Evolutionary conservation across 1,140 invertebrate species (phyloP).

Genomic region (Dufourea novaeangliae): DNA sequence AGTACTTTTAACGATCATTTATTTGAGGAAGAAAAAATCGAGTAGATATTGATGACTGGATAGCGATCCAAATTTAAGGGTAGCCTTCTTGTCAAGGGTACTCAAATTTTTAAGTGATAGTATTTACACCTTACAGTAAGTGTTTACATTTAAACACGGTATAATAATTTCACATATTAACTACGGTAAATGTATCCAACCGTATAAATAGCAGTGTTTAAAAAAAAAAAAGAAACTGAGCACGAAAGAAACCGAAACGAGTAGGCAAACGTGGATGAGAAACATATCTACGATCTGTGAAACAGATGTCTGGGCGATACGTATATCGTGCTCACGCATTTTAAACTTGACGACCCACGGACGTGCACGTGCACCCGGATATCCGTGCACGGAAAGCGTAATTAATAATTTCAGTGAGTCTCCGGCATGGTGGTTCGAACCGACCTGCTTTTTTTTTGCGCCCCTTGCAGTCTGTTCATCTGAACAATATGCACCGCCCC

Average conservation of each 20-base stretch:
- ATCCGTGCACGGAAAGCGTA: constrained; percentile 58
- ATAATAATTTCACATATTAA: too few relatives aligned
- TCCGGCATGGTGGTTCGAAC: constrained; percentile 18
- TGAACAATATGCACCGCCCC: constrained; percentile 41
- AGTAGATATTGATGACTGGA: too few relatives aligned
- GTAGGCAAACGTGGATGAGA: not conserved
- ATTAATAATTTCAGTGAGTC: constrained; percentile 62
- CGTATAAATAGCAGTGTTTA: too few relatives aligned
- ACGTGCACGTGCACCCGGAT: constrained; percentile 59
- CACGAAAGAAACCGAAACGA: not conserved
- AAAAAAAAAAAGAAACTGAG: too few relatives aligned
- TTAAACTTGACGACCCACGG: constrained; percentile 31
- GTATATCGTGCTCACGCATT: constrained; percentile 2
- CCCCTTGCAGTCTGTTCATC: constrained; percentile 32
- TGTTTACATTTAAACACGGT: too few relatives aligned
- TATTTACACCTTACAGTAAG: too few relatives aligned
- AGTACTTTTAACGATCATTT: too few relatives aligned
- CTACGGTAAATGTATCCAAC: too few relatives aligned
- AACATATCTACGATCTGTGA: constrained; percentile 6
- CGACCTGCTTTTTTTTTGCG: constrained; percentile 10
- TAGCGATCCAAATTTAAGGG: too few relatives aligned
- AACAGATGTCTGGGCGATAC: constrained; percentile 4
- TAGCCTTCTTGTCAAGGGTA: too few relatives aligned
- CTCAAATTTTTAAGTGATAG: too few relatives aligned
- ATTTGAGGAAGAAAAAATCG: too few relatives aligned